A percentile compares a stretch with the other conserved stretches of the same genome.
These are phyloP conservation scores for Beaufortia kweichowensis DNA, from an alignment of 2,113 vertebrate genomes.

Conservation along the genomic window DNA sequence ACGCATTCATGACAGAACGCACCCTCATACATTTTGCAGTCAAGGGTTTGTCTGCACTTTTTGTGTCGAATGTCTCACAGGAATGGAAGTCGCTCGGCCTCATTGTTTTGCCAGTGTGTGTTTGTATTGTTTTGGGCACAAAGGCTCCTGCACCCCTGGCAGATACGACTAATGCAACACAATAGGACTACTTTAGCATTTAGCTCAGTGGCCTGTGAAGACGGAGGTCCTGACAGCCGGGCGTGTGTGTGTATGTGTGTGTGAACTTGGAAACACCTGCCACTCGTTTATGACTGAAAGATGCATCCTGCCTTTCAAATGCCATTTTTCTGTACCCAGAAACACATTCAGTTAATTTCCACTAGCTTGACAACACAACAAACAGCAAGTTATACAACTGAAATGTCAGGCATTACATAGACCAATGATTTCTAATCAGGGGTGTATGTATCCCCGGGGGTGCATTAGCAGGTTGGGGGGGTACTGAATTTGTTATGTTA, in stretches of 20 bases:
- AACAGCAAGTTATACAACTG: slow-evolving; percentile 22
- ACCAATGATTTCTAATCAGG: neutral
- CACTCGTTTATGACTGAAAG: slow-evolving; percentile 47
- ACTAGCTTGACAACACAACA: slow-evolving; percentile 18
- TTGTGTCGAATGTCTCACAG: slow-evolving; percentile 41
- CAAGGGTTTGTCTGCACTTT: slow-evolving; percentile 35
- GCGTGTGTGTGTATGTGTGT: slow-evolving; percentile 8
- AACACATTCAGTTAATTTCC: slow-evolving; percentile 29
- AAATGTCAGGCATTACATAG: slow-evolving; percentile 15
- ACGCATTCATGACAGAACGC: slow-evolving; percentile 25
- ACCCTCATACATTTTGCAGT: slow-evolving; percentile 13
- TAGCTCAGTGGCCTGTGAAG: slow-evolving; percentile 47
- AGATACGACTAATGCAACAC: slow-evolving; percentile 47
- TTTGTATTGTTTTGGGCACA: slow-evolving; percentile 51
- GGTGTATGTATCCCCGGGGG: no score
- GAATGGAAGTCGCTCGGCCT: slow-evolving; percentile 35
- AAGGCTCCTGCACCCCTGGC: slow-evolving; percentile 45
- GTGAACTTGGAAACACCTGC: slow-evolving; percentile 51
- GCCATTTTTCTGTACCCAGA: neutral
- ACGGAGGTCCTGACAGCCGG: slow-evolving; percentile 31
- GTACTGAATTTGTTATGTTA: no score
- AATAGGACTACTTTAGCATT: slow-evolving; percentile 47
- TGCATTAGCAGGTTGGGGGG: no score
- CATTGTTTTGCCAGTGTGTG: slow-evolving; percentile 45
- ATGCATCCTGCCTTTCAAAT: slow-evolving; percentile 50